Percentiles rank a stretch among this genome's conserved stretches.
Evolutionary conservation across 2,797 vertebrate genomes (phyloP).

Genomic region (Eurystomus glaucurus): DNA sequence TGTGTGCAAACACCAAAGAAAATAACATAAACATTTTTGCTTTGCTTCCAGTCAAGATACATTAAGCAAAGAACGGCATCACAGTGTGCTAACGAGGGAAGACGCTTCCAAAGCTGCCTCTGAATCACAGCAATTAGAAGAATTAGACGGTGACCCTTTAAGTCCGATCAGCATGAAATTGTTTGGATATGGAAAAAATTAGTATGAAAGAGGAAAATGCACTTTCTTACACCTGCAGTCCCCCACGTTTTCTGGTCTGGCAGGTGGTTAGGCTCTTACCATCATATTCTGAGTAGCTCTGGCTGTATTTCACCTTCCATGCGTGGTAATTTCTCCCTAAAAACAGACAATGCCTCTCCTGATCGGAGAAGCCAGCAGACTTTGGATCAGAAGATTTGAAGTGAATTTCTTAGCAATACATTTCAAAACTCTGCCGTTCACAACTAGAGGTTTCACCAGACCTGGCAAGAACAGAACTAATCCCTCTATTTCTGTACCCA

Average conservation of each 20-base stretch:
- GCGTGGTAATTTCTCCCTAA: background rate
- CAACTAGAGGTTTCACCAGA: background rate
- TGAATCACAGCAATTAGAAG: background rate
- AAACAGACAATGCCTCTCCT: background rate
- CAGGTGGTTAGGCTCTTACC: background rate
- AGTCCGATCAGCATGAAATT: background rate
- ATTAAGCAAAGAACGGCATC: background rate
- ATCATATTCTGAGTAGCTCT: rapidly evolving
- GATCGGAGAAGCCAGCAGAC: background rate
- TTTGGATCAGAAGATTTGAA: background rate
- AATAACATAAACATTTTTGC: background rate
- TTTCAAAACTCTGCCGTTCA: background rate
- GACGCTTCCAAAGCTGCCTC: background rate
- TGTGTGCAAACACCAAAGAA: background rate
- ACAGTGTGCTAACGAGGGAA: background rate
- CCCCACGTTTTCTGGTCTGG: background rate
- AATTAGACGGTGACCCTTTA: background rate
- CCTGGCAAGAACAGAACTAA: background rate
- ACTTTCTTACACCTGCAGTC: background rate
- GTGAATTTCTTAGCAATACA: background rate
- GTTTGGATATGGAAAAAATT: background rate
- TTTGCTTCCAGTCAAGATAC: background rate
- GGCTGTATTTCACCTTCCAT: rapidly evolving
- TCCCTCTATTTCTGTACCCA: background rate
- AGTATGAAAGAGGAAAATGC: background rate